Percentiles rank a stretch among this genome's conserved stretches.
Evolutionary conservation across 2,113 vertebrate species (phyloP).

Genomic region (Myotis yumanensis): DNA sequence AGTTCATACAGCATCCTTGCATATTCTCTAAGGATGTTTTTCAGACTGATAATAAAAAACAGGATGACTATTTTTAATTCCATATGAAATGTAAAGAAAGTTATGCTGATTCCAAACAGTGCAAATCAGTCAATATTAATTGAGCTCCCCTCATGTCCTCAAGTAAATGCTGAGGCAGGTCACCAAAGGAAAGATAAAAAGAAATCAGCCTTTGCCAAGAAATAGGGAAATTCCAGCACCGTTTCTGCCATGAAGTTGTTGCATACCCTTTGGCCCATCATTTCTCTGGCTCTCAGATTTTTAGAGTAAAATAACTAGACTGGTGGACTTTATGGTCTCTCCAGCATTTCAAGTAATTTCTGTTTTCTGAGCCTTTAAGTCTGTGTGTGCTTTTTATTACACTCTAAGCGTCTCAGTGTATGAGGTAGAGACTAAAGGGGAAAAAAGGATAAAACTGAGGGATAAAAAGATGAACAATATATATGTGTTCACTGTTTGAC

Average conservation of each 20-base stretch:
- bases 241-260: neutral
- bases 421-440: neutral
- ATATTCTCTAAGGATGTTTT: neutral
- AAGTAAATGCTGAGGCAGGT: neutral
- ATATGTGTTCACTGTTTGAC: neutral
- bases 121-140: neutral
- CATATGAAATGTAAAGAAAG: neutral
- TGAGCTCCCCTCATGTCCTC: neutral
- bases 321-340: neutral
- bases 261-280: neutral
- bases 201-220: neutral
- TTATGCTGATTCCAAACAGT: neutral
- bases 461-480: neutral
- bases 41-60: neutral
- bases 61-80: constrained; percentile 18
- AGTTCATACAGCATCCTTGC: neutral
- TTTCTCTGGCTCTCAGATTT: neutral
- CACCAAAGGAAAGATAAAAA: neutral
- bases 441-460: neutral
- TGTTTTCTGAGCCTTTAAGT: neutral
- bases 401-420: neutral
- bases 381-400: neutral
- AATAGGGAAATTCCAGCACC: neutral
- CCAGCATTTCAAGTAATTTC: neutral
- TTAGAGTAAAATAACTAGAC: constrained; percentile 42